Evolutionary conservation across 2,888 invertebrate species (phyloP).

Genomic region (Xanthia icteritia): DNA sequence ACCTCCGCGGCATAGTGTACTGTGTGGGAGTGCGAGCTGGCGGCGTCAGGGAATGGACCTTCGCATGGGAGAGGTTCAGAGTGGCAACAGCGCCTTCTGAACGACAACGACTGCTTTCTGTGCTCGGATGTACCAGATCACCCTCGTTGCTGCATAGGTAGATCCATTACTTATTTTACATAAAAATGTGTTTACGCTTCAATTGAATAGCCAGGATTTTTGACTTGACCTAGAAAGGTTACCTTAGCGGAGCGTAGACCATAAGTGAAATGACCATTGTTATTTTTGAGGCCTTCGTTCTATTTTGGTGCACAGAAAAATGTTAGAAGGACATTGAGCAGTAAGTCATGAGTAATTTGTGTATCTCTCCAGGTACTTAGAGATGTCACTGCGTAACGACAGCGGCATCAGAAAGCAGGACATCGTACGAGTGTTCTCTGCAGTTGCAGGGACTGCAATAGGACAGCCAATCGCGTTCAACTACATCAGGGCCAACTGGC

Average conservation of each 20-base stretch:
- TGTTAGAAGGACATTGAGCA: neutral
- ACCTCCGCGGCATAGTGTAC: conserved; percentile 95
- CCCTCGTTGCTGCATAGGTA: conserved; percentile 94
- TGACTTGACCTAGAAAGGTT: neutral
- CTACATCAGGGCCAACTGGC: conserved; percentile 94
- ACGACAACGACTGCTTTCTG: conserved; percentile 93
- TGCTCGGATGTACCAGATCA: conserved; percentile 95
- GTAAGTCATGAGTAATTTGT: neutral
- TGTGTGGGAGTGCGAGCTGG: conserved; percentile 96
- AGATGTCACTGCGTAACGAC: conserved; percentile 93
- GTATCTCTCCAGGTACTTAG: conserved; percentile 91
- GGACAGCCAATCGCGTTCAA: conserved; percentile 96
- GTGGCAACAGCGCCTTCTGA: conserved; percentile 95
- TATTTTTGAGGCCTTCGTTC: neutral
- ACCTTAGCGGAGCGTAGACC: neutral
- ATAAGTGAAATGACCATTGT: neutral
- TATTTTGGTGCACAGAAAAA: neutral
- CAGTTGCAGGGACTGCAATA: conserved; percentile 93
- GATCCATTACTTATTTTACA: neutral
- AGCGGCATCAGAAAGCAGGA: conserved; percentile 96
- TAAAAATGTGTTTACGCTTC: neutral
- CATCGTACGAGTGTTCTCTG: conserved; percentile 93
- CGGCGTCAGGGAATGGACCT: conserved; percentile 96
- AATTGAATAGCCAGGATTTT: neutral
- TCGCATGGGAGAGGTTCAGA: conserved; percentile 95